phyloP scores from a whole-genome alignment of 2,113 vertebrate species.

The Passer montanus region DNA sequence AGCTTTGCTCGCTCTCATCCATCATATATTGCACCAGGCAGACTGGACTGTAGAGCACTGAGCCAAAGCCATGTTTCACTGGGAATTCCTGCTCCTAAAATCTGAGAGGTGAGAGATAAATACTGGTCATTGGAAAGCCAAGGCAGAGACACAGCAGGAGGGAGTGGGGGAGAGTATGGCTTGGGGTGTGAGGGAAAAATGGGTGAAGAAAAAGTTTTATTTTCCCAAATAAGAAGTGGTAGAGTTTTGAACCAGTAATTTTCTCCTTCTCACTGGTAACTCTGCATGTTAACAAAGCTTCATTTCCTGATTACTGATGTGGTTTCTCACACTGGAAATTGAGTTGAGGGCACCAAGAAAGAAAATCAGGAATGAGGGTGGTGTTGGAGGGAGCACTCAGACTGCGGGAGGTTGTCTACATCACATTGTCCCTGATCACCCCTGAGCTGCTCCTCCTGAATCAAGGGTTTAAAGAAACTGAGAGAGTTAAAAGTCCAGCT shows the following conservation, averaged over 20 bases:
- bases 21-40: neutral
- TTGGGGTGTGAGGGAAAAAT: neutral
- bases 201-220: neutral
- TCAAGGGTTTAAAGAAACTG: neutral
- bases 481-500: neutral
- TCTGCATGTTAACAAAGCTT: neutral
- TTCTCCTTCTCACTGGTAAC: neutral
- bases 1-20: neutral
- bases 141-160: neutral
- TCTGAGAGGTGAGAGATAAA: neutral
- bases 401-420: rapidly evolving
- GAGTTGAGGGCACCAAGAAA: neutral
- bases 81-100: neutral
- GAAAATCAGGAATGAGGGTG: neutral
- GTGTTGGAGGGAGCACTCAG: rapidly evolving
- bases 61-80: neutral
- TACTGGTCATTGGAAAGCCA: neutral
- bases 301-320: neutral
- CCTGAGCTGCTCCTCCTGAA: neutral
- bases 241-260: neutral
- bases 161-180: neutral
- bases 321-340: neutral
- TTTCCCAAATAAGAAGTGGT: neutral
- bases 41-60: neutral
- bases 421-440: rapidly evolving